Base-by-base conservation (phyloP, 2,797 vertebrate genomes). In the Sebastes itinus region DNA sequence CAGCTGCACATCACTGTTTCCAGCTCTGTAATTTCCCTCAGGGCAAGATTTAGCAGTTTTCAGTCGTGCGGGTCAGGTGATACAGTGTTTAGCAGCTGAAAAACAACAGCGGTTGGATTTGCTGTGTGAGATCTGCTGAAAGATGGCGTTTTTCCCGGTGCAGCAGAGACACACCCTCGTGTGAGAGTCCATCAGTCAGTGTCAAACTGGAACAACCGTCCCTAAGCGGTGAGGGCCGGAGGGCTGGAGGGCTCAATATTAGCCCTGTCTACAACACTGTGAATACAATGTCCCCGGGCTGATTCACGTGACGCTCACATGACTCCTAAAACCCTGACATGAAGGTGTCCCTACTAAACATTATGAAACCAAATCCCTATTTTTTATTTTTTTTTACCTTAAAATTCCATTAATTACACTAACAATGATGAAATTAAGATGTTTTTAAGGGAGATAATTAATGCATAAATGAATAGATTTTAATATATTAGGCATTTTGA, bases 131-230 rank as follows among this genome's bases (percentile, higher is more conserved):
- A 32, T 27, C 13, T 32, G 67, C 66, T 64, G 23, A 61, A 32
- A 33, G 64, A 38, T 49, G 54, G 42, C 18, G 58, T n/a, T 35
- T 35, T 55, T 58, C 16, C n/a, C 7, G 4, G 16, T 27, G 33
- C 9, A 27, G 68, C 28, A 11, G 54, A 62, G 49, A 35, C 56
- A 64, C 72, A 12, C 33, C 70, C 60, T 58, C 67, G 33, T 3
- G 16, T 66, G 65, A 75, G 64, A 81, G 28, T 32, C n/a, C 23
- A 65, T 81, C 78, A 56, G 16, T 72, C 62, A 64, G n/a, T 68
- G 67, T 79, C 63, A 42, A 54, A 52, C 13, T 54, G 38, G 49
- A 83, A 61, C 33, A 55, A 42, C 64, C 10, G 16, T 67, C 42
- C 59, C 22, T 35, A 30, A 64, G 63, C 27, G 67, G 56, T 18